A percentile compares a stretch with the other conserved stretches of the same genome.
Conservation (phyloP, 2,797 vertebrate species). For the Enteromius anoplus region DNA sequence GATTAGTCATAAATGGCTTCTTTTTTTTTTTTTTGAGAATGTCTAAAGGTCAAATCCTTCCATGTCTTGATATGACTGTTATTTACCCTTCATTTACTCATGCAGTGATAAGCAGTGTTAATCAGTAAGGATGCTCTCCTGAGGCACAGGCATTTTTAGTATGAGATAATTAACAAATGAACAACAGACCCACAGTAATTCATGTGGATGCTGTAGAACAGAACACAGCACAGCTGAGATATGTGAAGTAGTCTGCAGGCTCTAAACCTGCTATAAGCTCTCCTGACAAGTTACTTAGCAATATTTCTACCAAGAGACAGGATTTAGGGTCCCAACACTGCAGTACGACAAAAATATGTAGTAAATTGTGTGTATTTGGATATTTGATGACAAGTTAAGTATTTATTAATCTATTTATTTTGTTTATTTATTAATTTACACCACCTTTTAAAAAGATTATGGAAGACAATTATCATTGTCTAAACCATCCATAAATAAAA, state of each 20-base stretch:
- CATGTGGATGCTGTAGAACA: neutral
- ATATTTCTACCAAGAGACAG: neutral
- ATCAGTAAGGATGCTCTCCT: slow-evolving; percentile 65
- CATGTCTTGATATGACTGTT: slow-evolving; percentile 52
- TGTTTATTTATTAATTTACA: neutral
- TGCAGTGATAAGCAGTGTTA: slow-evolving; percentile 50
- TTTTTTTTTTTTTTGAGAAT: neutral
- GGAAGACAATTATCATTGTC: neutral
- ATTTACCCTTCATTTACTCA: slow-evolving; percentile 44
- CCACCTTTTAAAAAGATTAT: neutral
- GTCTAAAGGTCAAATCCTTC: slow-evolving; percentile 22
- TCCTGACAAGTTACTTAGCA: neutral
- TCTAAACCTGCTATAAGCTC: neutral
- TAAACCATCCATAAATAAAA: neutral
- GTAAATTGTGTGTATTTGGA: neutral
- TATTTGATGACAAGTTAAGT: neutral
- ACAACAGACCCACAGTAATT: slow-evolving; percentile 43
- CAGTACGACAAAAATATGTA: neutral
- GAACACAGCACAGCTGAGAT: neutral
- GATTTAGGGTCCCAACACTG: neutral
- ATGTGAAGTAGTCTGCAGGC: slow-evolving; percentile 37
- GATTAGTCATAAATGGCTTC: neutral
- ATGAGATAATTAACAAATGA: slow-evolving; percentile 69
- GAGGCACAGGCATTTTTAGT: slow-evolving; percentile 63
- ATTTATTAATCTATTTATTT: neutral